phyloP scores from a whole-genome alignment of 1,140 invertebrate genomes.

The Mizuhopecten yessoensis region DNA sequence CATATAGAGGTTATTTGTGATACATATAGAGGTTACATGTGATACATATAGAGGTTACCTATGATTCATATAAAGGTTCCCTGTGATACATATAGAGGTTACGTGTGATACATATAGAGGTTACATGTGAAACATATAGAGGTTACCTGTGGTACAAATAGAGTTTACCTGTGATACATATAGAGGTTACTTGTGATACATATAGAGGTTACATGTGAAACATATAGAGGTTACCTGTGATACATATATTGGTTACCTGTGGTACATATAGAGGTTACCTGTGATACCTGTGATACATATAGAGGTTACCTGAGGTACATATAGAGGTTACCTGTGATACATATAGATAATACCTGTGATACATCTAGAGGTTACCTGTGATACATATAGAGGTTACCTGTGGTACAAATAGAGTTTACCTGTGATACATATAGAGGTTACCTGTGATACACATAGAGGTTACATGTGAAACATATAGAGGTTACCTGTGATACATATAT shows the following conservation, averaged over 20 bases:
- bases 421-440: not conserved
- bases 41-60: not conserved
- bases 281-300: not conserved
- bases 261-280: not conserved
- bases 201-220: not conserved
- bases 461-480: not conserved
- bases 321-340: not conserved
- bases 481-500: not conserved
- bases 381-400: not conserved
- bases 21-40: not conserved
- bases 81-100: not conserved
- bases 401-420: not conserved
- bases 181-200: not conserved
- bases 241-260: not conserved
- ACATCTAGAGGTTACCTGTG: too few species aligned
- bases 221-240: not conserved
- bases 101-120: not conserved
- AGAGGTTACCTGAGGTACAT: not conserved
- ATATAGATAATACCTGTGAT: not conserved
- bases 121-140: not conserved
- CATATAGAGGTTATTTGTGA: not conserved
- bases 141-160: not conserved
- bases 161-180: not conserved
- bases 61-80: conserved; percentile 1
- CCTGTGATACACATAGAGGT: not conserved